These are phyloP conservation scores for Brachyptera putata DNA, from an alignment of 2,888 invertebrate species.

Conservation along the genomic window DNA sequence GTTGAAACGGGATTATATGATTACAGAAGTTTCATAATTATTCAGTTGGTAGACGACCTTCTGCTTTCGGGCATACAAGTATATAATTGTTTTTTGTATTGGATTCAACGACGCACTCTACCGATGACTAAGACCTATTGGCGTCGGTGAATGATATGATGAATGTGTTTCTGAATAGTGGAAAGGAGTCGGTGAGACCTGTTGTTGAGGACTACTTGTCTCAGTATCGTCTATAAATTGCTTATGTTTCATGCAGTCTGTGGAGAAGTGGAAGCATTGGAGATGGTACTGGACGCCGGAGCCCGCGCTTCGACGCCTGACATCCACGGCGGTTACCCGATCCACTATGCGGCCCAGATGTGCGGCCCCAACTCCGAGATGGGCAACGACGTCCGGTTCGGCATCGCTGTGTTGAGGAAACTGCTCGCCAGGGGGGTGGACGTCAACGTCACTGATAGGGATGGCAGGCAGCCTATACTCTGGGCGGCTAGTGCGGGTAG, in stretches of 20 bases:
- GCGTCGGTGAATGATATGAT: too few relatives aligned
- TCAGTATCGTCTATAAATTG: too few relatives aligned
- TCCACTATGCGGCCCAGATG: slow-evolving; percentile 98
- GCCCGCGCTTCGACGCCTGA: slow-evolving; percentile 87
- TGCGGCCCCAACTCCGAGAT: slow-evolving; percentile 75
- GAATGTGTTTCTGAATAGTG: too few relatives aligned
- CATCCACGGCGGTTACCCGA: slow-evolving; percentile 89
- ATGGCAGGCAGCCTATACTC: slow-evolving; percentile 87
- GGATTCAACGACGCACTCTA: too few relatives aligned
- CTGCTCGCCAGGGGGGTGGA: slow-evolving; percentile 71
- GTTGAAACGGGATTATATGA: too few relatives aligned
- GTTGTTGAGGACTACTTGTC: too few relatives aligned
- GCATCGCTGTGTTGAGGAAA: slow-evolving; percentile 74
- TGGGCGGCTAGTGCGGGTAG: slow-evolving; percentile 95
- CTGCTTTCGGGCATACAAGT: too few relatives aligned
- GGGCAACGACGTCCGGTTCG: slow-evolving; percentile 56
- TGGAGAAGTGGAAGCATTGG: slow-evolving; percentile 84
- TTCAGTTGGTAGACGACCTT: too few relatives aligned
- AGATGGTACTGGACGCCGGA: slow-evolving; percentile 78
- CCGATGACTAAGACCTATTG: too few relatives aligned
- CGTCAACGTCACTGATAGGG: slow-evolving; percentile 84
- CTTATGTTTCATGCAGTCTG: slow-evolving; percentile 73
- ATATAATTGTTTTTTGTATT: too few relatives aligned
- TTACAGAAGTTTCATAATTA: too few relatives aligned
- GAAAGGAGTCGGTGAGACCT: too few relatives aligned